These are phyloP conservation scores for Microcebus griseorufus DNA, from an alignment of 2,113 vertebrate species.

Conservation along the genomic window DNA sequence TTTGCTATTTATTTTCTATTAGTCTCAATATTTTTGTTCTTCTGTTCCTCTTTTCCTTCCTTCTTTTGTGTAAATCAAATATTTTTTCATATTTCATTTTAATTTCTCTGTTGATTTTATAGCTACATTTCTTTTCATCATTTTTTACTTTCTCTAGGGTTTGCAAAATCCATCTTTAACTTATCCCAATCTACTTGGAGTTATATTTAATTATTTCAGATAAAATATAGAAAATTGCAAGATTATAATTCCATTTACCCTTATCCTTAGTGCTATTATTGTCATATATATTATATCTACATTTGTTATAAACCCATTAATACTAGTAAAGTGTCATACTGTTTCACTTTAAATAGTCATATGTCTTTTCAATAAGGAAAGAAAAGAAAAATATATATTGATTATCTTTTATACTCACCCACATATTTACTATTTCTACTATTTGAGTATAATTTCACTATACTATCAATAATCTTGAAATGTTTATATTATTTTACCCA, in stretches of 20 bases:
- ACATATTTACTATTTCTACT: background rate
- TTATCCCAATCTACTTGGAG: background rate
- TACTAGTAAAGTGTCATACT: background rate
- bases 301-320: background rate
- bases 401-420: background rate
- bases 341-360: background rate
- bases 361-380: slow-evolving; percentile 8
- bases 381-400: background rate
- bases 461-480: background rate
- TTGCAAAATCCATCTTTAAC: background rate
- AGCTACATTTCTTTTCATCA: background rate
- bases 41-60: background rate
- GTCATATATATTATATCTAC: background rate
- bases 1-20: slow-evolving; percentile 4
- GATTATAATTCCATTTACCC: background rate
- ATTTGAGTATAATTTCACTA: background rate
- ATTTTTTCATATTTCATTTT: background rate
- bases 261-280: background rate
- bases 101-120: background rate
- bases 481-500: background rate
- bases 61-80: background rate
- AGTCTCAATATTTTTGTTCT: background rate
- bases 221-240: background rate
- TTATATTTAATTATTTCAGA: background rate
- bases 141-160: background rate